Evolutionary conservation across 2,113 vertebrate species (phyloP).

Genomic region (Anhinga rufa): DNA sequence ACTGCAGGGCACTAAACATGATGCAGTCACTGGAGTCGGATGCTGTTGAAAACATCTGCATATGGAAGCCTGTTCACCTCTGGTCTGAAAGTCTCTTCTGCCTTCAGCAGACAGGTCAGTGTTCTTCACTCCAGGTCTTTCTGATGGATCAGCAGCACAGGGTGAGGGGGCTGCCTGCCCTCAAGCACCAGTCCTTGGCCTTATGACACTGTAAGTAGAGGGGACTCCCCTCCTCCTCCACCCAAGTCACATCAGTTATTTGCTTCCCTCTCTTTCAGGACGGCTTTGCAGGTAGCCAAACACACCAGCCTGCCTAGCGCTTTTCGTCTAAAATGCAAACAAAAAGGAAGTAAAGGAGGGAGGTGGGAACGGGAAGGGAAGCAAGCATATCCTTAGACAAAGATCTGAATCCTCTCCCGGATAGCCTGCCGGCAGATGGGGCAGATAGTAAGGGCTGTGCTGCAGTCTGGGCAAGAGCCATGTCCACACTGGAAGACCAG

Average conservation of each 20-base stretch:
- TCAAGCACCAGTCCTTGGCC: neutral
- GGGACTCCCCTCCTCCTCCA: neutral
- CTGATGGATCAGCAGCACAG: neutral
- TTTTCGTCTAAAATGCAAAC: neutral
- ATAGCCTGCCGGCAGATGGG: constrained; percentile 96
- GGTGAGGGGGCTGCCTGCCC: neutral
- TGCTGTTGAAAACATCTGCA: neutral
- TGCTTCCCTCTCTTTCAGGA: neutral
- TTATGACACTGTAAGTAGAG: rapidly evolving
- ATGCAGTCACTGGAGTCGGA: neutral
- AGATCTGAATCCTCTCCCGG: constrained; percentile 92
- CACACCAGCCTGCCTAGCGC: neutral
- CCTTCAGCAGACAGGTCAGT: neutral
- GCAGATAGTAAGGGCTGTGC: constrained; percentile 87
- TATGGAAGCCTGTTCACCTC: rapidly evolving
- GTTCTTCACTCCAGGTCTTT: neutral
- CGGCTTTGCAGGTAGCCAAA: neutral
- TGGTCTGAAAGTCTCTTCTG: neutral
- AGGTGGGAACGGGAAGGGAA: neutral
- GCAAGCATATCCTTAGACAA: constrained; percentile 74
- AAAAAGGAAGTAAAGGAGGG: neutral
- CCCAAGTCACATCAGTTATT: neutral
- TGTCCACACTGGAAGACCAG: constrained; percentile 98
- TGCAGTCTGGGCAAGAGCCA: constrained; percentile 93
- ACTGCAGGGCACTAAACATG: rapidly evolving